Percentiles rank a stretch among this genome's conserved stretches.
These are phyloP conservation scores for Drosophila orena DNA, from an alignment of 1,140 invertebrate genomes.

Conservation along the genomic window DNA sequence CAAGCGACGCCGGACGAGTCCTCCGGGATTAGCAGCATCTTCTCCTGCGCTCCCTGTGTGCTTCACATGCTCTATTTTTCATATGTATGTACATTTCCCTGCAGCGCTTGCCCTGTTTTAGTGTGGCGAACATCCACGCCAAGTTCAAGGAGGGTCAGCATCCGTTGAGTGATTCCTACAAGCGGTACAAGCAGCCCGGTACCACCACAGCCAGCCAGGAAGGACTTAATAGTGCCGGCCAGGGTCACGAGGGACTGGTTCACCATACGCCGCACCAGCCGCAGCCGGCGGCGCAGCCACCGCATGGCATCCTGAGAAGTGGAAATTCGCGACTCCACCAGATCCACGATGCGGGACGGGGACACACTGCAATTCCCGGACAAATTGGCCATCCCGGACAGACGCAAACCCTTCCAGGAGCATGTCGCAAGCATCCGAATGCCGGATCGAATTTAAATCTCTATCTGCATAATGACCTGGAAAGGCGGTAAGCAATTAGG, in stretches of 20 bases:
- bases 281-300: not conserved
- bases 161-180: conserved; percentile 65
- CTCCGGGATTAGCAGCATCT: not conserved
- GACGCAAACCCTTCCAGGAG: conserved; percentile 58
- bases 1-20: not conserved
- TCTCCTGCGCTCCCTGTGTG: not conserved
- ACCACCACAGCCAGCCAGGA: conserved; percentile 20
- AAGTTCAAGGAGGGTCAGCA: conserved; percentile 61
- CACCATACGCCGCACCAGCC: not conserved
- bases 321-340: conserved; percentile 53
- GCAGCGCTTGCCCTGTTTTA: conserved; percentile 78
- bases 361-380: not conserved
- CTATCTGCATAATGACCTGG: conserved; percentile 63
- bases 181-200: conserved; percentile 55
- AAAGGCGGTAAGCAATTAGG: conserved; percentile 46
- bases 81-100: not conserved
- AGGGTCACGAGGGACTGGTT: not conserved
- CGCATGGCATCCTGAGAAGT: conserved; percentile 15
- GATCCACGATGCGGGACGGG: conserved; percentile 41
- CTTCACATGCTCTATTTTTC: not conserved
- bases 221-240: conserved; percentile 1
- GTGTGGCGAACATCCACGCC: conserved; percentile 59
- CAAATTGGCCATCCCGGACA: conserved; percentile 16
- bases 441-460: conserved; percentile 59
- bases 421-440: conserved; percentile 66